Conservation (phyloP, 1,140 invertebrate genomes). For the Papilio polytes region DNA sequence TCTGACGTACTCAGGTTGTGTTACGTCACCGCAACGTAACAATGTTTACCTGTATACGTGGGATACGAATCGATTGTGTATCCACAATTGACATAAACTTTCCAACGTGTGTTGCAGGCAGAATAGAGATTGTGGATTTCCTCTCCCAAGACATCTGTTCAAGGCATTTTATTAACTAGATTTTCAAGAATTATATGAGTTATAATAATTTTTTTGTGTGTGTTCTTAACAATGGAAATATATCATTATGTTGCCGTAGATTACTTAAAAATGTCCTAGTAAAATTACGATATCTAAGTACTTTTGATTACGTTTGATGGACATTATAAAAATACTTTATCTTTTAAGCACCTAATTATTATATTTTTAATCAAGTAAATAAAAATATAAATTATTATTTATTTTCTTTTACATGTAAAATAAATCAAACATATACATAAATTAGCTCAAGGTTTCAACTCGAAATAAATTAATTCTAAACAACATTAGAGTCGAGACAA, state of each 20-base stretch:
- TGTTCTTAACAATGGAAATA: too few relatives aligned
- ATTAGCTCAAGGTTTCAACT: constrained; percentile 51
- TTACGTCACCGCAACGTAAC: constrained; percentile 37
- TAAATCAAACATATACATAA: constrained; percentile 13
- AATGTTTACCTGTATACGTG: constrained; percentile 34
- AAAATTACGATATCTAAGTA: background rate
- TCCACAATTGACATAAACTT: background rate
- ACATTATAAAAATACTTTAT: too few relatives aligned
- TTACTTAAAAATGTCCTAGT: too few relatives aligned
- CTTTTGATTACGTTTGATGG: background rate
- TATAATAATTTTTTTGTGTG: too few relatives aligned
- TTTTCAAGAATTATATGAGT: background rate
- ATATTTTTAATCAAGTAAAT: too few relatives aligned
- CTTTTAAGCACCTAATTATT: too few relatives aligned
- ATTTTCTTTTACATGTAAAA: background rate
- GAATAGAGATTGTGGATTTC: background rate
- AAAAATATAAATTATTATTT: background rate
- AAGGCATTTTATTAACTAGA: background rate
- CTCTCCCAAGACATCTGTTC: background rate
- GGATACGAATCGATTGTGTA: background rate
- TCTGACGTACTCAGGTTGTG: constrained; percentile 29
- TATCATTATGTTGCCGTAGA: too few relatives aligned
- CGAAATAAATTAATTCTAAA: constrained; percentile 55
- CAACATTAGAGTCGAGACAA: constrained; percentile 55
- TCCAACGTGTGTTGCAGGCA: background rate